Evolutionary conservation across 92 coral and sea anemone genomes (phyloP).

Genomic region (Ricordea florida): DNA sequence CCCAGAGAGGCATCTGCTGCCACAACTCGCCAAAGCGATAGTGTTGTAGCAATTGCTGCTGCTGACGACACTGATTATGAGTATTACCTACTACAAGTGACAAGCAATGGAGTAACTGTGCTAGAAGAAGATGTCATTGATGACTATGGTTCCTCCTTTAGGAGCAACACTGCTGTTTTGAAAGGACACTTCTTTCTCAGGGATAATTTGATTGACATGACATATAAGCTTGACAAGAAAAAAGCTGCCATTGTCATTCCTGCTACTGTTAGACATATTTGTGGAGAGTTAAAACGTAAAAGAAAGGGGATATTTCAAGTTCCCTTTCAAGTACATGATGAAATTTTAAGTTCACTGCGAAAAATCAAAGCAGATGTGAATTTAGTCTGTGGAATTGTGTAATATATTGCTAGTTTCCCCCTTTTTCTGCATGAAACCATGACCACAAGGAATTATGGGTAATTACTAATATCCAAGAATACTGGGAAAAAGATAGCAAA

Average conservation of each 20-base stretch:
- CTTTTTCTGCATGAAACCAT: background rate
- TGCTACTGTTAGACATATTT: background rate
- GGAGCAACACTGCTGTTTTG: slow-evolving; percentile 1
- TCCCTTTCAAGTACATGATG: background rate
- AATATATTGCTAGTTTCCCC: background rate
- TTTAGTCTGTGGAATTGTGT: background rate
- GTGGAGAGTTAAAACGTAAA: background rate
- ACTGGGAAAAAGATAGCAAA: background rate
- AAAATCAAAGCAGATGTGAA: background rate
- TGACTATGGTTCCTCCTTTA: slow-evolving; percentile 32
- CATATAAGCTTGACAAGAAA: slow-evolving; percentile 45
- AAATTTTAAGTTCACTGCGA: background rate
- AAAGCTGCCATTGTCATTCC: slow-evolving; percentile 7
- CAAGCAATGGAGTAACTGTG: slow-evolving; percentile 39
- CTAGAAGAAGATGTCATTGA: slow-evolving; percentile 40
- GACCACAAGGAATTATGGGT: slow-evolving; percentile 6
- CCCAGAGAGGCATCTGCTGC: slow-evolving; percentile 46
- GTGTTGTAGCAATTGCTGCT: slow-evolving; percentile 41
- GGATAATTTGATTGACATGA: slow-evolving; percentile 58
- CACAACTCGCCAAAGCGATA: slow-evolving; percentile 31
- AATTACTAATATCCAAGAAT: background rate
- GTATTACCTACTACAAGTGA: slow-evolving; percentile 49
- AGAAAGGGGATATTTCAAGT: background rate
- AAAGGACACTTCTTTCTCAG: slow-evolving; percentile 36
- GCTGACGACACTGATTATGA: slow-evolving; percentile 55